Conservation (phyloP, 1,140 invertebrate genomes). For the Bombus cullumanus region DNA sequence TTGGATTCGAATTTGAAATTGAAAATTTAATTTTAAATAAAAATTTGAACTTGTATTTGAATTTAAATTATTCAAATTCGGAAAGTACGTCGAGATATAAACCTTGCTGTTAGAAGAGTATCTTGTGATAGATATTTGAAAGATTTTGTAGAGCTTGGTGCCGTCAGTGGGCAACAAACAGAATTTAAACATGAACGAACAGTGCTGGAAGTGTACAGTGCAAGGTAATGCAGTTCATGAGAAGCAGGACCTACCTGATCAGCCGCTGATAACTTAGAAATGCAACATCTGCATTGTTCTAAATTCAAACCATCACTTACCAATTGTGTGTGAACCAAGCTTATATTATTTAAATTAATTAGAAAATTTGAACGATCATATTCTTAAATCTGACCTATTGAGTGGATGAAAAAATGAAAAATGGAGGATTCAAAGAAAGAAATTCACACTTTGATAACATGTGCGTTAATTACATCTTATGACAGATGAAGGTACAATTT, state of each 20-base stretch:
- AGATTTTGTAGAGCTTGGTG: conserved; percentile 7
- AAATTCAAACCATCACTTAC: not conserved
- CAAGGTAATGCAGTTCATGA: conserved; percentile 14
- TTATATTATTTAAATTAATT: not conserved
- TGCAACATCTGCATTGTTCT: not conserved
- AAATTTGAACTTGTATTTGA: no score
- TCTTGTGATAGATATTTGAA: not conserved
- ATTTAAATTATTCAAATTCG: not conserved
- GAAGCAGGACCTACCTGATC: conserved; percentile 14
- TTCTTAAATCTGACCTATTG: no score
- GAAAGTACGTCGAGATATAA: not conserved
- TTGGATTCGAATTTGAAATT: no score
- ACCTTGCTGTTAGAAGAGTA: not conserved
- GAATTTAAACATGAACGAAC: not conserved
- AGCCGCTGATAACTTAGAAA: conserved; percentile 10
- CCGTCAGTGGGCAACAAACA: conserved; percentile 2
- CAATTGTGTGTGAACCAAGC: not conserved
- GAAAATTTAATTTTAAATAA: no score
- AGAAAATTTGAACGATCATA: not conserved
- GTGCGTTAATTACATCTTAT: no score
- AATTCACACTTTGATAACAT: not conserved
- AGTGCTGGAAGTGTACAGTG: no score
- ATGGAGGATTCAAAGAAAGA: not conserved
- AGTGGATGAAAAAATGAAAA: not conserved
- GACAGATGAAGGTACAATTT: not conserved